These are phyloP conservation scores for Hypsibius dujardini DNA, from an alignment of 1,140 invertebrate species.

Conservation along the genomic window DNA sequence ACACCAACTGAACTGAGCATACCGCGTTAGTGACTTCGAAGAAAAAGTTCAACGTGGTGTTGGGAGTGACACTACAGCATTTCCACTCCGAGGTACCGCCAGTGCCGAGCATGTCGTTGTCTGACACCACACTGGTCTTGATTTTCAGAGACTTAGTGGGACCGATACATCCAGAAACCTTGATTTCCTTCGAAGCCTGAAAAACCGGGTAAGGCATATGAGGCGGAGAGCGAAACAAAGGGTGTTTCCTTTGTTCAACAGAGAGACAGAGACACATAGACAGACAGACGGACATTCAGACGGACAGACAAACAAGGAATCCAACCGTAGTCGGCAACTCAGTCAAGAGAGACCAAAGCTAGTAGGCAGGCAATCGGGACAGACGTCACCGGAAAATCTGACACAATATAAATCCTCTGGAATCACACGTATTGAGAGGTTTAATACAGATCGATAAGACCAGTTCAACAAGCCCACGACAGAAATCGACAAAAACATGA, in stretches of 20 bases:
- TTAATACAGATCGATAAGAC: no score
- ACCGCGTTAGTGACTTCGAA: constrained; percentile 90
- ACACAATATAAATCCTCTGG: no score
- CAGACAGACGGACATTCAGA: no score
- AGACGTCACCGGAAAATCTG: no score
- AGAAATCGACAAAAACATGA: background rate
- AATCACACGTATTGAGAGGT: no score
- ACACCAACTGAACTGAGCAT: constrained; percentile 20
- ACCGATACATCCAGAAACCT: constrained; percentile 80
- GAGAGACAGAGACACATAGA: no score
- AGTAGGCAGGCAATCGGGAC: no score
- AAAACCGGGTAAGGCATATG: constrained; percentile 26
- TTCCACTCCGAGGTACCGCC: constrained; percentile 97
- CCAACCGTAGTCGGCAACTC: no score
- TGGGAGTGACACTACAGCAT: constrained; percentile 79
- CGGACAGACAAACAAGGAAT: no score
- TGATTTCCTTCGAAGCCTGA: constrained; percentile 42
- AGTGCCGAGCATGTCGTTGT: constrained; percentile 78
- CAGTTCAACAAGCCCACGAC: constrained; percentile 21
- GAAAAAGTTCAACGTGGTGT: constrained; percentile 76
- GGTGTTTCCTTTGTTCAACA: no score
- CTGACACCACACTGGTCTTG: constrained; percentile 73
- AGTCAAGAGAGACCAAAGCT: no score
- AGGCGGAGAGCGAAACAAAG: background rate
- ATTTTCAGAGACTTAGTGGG: constrained; percentile 81